These are phyloP conservation scores for Nephrotoma appendiculata DNA, from an alignment of 2,888 invertebrate species.

Conservation along the genomic window DNA sequence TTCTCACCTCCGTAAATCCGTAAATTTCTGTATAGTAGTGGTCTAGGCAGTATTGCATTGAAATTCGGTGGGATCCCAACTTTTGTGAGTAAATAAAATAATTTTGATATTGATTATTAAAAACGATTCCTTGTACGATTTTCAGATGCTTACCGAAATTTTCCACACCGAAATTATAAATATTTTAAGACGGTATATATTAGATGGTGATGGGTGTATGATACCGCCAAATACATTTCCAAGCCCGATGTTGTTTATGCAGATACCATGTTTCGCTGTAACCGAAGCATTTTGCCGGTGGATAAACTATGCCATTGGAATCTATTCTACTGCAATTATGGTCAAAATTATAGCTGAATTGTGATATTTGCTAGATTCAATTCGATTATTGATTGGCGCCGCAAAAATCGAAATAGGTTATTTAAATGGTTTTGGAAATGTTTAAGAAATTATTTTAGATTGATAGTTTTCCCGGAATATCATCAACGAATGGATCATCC, in stretches of 20 bases:
- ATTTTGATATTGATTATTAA: not conserved
- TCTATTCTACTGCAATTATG: not conserved
- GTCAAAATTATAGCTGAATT: not conserved
- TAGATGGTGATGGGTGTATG: not conserved
- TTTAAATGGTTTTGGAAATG: not conserved
- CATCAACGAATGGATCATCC: not conserved
- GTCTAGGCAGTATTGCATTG: not conserved
- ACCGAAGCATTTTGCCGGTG: not conserved
- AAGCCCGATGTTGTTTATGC: not conserved
- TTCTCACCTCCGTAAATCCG: not conserved
- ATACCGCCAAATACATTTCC: not conserved
- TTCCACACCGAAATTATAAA: not conserved
- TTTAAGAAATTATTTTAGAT: not conserved
- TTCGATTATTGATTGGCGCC: not conserved
- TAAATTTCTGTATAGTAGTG: not conserved
- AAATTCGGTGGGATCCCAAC: no score
- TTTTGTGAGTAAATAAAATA: no score
- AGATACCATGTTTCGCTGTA: not conserved
- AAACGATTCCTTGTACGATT: not conserved
- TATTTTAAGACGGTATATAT: not conserved
- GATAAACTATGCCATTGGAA: not conserved
- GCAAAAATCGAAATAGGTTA: not conserved
- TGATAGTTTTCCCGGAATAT: not conserved
- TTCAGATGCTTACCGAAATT: not conserved
- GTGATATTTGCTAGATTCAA: not conserved